Conservation (phyloP, 2,797 vertebrate species). For the Allobates femoralis region DNA sequence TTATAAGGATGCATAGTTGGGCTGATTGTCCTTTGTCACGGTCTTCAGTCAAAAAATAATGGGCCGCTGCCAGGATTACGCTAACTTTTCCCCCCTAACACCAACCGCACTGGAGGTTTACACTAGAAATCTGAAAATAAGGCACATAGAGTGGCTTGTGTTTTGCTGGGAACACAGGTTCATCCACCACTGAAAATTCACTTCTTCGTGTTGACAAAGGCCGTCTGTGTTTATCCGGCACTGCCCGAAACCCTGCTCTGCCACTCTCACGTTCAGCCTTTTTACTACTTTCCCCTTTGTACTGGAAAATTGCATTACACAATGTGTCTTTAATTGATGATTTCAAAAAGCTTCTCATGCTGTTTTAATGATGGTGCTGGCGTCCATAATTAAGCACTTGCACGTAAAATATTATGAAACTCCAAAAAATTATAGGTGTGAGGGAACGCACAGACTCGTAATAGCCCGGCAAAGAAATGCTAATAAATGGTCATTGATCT, state of each 20-base stretch:
- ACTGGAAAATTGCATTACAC: slow-evolving; percentile 45
- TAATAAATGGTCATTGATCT: slow-evolving; percentile 55
- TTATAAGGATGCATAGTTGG: slow-evolving; percentile 12
- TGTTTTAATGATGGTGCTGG: slow-evolving; percentile 58
- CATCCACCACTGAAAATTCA: neutral
- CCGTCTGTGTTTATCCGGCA: neutral
- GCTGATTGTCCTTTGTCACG: slow-evolving; percentile 43
- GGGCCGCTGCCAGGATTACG: slow-evolving; percentile 21
- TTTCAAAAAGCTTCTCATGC: slow-evolving; percentile 56
- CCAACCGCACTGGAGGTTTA: neutral
- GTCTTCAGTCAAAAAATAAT: slow-evolving; percentile 13
- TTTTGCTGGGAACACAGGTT: slow-evolving; percentile 7
- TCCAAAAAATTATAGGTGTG: slow-evolving; percentile 59
- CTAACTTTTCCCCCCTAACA: neutral
- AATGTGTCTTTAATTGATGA: slow-evolving; percentile 57
- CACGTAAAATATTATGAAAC: slow-evolving; percentile 63
- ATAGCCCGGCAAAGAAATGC: slow-evolving; percentile 38
- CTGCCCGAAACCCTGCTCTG: slow-evolving; percentile 16
- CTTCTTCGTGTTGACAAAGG: neutral
- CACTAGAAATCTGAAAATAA: neutral
- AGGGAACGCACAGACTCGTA: slow-evolving; percentile 46
- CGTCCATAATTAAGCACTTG: slow-evolving; percentile 61
- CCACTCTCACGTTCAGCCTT: slow-evolving; percentile 21
- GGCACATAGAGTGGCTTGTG: neutral
- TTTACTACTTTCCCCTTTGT: slow-evolving; percentile 42